These are phyloP conservation scores for Fragum fragum DNA, from an alignment of 2,888 invertebrate genomes.

Conservation along the genomic window DNA sequence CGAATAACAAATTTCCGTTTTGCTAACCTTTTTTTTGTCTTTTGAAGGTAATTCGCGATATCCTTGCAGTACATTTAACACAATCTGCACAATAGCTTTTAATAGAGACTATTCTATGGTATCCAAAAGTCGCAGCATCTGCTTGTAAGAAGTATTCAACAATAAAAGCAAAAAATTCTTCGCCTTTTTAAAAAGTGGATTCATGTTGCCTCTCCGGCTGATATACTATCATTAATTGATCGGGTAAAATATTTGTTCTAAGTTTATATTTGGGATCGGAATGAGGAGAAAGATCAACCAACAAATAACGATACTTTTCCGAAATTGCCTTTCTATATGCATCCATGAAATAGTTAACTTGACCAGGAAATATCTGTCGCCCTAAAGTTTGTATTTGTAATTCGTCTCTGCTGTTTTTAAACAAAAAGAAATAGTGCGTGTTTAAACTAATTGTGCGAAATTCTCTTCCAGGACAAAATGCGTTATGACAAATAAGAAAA, in stretches of 20 bases:
- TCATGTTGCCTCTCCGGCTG: slow-evolving; percentile 33
- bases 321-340: slow-evolving; percentile 57
- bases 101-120: slow-evolving; percentile 40
- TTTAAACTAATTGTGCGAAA: slow-evolving; percentile 64
- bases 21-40: slow-evolving; percentile 41
- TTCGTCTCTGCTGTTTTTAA: slow-evolving; percentile 57
- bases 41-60: slow-evolving; percentile 16
- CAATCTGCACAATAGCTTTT: slow-evolving; percentile 42
- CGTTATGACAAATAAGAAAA: slow-evolving; percentile 63
- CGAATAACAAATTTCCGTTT: slow-evolving; percentile 52
- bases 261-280: slow-evolving; percentile 62
- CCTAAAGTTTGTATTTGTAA: slow-evolving; percentile 60
- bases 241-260: slow-evolving; percentile 57
- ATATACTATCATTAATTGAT: slow-evolving; percentile 54
- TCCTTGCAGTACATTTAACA: slow-evolving; percentile 43
- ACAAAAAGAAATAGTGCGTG: slow-evolving; percentile 63
- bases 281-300: slow-evolving; percentile 60
- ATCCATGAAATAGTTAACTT: slow-evolving; percentile 53
- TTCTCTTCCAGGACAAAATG: slow-evolving; percentile 50
- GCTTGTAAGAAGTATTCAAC: slow-evolving; percentile 26
- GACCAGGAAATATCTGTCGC: slow-evolving; percentile 61
- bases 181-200: slow-evolving; percentile 25
- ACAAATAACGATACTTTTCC: slow-evolving; percentile 51
- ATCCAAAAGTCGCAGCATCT: slow-evolving; percentile 28
- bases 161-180: slow-evolving; percentile 42